Evolutionary conservation across 2,888 invertebrate species (phyloP).

Genomic region (Mactromeris polynyma): DNA sequence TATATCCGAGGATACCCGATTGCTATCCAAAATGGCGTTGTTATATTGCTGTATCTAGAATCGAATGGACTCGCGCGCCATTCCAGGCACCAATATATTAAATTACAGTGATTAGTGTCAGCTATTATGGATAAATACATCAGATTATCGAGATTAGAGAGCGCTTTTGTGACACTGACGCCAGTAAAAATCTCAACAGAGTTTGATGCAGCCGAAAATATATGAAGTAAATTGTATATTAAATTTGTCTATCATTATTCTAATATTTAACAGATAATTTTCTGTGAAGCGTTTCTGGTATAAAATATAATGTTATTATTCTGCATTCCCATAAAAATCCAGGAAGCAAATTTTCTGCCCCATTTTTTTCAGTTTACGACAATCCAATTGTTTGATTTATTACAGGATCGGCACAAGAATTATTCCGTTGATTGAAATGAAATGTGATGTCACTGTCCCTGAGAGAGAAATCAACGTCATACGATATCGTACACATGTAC

Average conservation of each 20-base stretch:
- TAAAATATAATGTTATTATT: not conserved
- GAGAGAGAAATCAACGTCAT: no score
- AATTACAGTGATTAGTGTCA: constrained; percentile 19
- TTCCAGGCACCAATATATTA: not conserved
- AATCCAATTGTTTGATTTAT: no score
- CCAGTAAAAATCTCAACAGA: constrained; percentile 23
- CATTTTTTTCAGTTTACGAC: no score
- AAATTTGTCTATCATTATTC: not conserved
- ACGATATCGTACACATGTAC: no score
- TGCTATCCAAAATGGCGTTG: not conserved
- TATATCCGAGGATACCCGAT: not conserved
- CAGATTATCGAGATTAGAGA: not conserved
- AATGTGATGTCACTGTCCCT: no score
- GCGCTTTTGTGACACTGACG: not conserved
- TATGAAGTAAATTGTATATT: constrained; percentile 4
- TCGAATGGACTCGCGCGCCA: constrained; percentile 7
- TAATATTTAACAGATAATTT: not conserved
- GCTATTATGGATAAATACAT: constrained; percentile 10
- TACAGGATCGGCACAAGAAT: no score
- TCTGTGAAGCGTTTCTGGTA: not conserved
- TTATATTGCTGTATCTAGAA: not conserved
- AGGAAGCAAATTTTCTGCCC: not conserved
- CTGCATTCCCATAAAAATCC: not conserved
- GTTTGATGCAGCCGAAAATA: constrained; percentile 13
- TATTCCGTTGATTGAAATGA: no score